A percentile compares a stretch with the other conserved stretches of the same genome.
Evolutionary conservation across 2,797 vertebrate genomes (phyloP).

Genomic region (Clarias platycephalus): DNA sequence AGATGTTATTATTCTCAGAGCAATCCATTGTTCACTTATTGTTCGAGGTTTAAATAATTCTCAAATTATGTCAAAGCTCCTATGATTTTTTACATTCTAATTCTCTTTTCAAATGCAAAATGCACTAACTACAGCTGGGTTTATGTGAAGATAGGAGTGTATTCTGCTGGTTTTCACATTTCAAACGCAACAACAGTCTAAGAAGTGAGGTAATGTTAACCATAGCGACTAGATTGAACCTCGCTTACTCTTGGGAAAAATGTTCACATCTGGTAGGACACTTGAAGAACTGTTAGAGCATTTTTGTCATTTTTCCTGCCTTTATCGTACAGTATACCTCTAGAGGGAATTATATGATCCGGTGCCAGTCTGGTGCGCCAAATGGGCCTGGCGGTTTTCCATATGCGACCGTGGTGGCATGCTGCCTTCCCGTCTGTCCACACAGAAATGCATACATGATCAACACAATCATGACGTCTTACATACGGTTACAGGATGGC

Average conservation of each 20-base stretch:
- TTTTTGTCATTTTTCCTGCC: neutral
- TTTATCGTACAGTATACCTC: neutral
- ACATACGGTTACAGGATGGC: neutral
- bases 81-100: neutral
- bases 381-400: slow-evolving; percentile 8
- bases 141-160: neutral
- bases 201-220: neutral
- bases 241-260: neutral
- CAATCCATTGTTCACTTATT: neutral
- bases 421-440: neutral
- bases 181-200: neutral
- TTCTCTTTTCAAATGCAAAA: neutral
- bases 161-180: neutral
- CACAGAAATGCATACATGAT: neutral
- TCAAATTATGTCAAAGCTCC: neutral
- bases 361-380: neutral
- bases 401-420: slow-evolving; percentile 11
- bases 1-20: neutral
- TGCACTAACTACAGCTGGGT: neutral
- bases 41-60: neutral
- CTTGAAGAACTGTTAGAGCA: neutral
- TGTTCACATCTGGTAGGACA: neutral
- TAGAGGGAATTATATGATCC: neutral
- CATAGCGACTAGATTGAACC: neutral
- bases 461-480: neutral